Percentiles rank a stretch among this genome's conserved stretches.
Evolutionary conservation across 2,797 vertebrate genomes (phyloP).

Genomic region (Dermochelys coriacea): DNA sequence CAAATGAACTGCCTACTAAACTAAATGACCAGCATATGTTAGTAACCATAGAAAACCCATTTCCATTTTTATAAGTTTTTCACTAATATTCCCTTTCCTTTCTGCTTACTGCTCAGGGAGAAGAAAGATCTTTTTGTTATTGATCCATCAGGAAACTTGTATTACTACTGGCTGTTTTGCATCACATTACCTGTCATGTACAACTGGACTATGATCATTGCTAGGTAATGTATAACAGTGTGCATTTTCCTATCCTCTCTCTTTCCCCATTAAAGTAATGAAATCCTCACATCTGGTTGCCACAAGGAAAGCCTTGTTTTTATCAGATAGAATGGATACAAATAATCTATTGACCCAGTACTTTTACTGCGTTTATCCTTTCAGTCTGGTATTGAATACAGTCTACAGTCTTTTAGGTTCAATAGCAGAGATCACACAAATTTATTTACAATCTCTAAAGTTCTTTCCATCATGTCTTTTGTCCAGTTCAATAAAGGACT

Average conservation of each 20-base stretch:
- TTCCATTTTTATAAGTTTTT: neutral
- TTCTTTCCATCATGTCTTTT: neutral
- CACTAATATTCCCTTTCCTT: neutral
- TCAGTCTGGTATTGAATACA: neutral
- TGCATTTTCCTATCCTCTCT: neutral
- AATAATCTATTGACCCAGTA: neutral
- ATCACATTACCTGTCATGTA: conserved; percentile 97
- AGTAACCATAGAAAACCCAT: neutral
- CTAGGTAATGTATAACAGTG: conserved; percentile 84
- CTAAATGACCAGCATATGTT: neutral
- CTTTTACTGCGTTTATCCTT: neutral
- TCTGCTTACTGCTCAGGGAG: conserved; percentile 77
- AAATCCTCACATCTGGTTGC: neutral
- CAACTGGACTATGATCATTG: conserved; percentile 96
- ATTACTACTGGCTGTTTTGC: conserved; percentile 93
- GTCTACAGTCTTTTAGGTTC: neutral
- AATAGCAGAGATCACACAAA: neutral
- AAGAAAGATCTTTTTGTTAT: conserved; percentile 87
- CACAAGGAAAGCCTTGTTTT: neutral
- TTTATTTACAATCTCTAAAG: neutral
- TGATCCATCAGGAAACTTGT: conserved; percentile 91
- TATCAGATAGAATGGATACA: neutral
- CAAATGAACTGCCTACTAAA: neutral
- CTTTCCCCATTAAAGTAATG: neutral
- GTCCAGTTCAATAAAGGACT: neutral